A percentile compares a stretch with the other conserved stretches of the same genome.
phyloP scores from a whole-genome alignment of 2,797 vertebrate species.

The Dipus sagitta region DNA sequence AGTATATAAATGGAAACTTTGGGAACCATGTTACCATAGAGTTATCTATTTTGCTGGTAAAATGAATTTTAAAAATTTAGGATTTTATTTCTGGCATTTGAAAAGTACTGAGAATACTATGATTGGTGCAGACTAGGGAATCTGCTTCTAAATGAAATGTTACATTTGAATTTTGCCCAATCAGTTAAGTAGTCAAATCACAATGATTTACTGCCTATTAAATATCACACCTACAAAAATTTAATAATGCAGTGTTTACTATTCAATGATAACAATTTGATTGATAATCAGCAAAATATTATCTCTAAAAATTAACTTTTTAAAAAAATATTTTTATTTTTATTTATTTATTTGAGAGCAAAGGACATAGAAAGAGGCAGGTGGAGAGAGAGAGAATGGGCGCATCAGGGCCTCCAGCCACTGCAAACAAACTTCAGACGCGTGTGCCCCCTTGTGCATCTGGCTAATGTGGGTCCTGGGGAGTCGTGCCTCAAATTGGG shows the following conservation, averaged over 20 bases:
- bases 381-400: too few species aligned
- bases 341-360: too few species aligned
- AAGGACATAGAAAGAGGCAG: too few species aligned
- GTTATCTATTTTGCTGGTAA: constrained; percentile 74
- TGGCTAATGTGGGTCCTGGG: too few species aligned
- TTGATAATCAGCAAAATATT: constrained; percentile 15
- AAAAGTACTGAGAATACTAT: constrained; percentile 40
- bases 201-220: background rate
- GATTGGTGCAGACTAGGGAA: background rate
- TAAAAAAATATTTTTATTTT: too few species aligned
- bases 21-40: constrained; percentile 35
- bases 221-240: background rate
- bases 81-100: constrained; percentile 20
- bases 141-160: constrained; percentile 18
- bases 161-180: constrained; percentile 32
- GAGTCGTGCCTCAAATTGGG: too few species aligned
- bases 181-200: background rate
- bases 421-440: too few species aligned
- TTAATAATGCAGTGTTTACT: constrained; percentile 46
- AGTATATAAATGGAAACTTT: constrained; percentile 73
- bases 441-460: too few species aligned
- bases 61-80: constrained; percentile 67
- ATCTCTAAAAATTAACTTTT: background rate
- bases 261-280: constrained; percentile 35
- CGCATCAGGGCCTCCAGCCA: too few species aligned